Base-by-base conservation (phyloP, 2,888 invertebrate species). In the Ashinkailepas kermadecensis region DNA sequence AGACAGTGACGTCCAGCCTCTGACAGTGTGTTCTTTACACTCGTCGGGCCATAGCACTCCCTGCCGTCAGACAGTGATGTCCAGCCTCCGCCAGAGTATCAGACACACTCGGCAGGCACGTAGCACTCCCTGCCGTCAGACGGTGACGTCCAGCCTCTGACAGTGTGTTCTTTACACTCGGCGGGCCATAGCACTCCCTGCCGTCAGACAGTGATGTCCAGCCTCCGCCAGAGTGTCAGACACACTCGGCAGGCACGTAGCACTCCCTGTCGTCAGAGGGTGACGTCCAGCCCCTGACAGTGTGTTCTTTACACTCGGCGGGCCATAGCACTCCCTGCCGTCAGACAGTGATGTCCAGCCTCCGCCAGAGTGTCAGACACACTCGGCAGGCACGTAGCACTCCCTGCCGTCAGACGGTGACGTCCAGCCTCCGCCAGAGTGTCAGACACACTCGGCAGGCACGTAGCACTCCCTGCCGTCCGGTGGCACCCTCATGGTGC, bases 391-490 rank as follows among this genome's bases (percentile, higher is more conserved):
- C 62, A 15, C 62, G 62, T 13, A 62, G 62, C 62, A 1, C 62
- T 13, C 62, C 13, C 62, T 62, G 15, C 15, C 7, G 15, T 62
- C 15, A 13, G 18, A 62, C 39, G 4, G 39, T 4, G 62, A 18
- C 18, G 62, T 13, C 8, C 62, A 18, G 65, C 18, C 23, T 65
- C 65, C 8, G 23, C 0, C 65, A 12, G 65, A n/a, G 23, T 15
- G 74, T 74, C 74, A 74, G 54, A 74, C 74, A 9, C 74, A 56
- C 74, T 74, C 74, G 54, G 74, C 74, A 1, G 74, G 74, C 21
- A 74, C 74, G 56, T 74, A 74, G 74, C 74, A 74, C 74, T 74
- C 74, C 10, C 74, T 18, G 21, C 74, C 74, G 54, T 74, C 74
- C 3, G 74, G 74, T 4, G 74, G 74, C 56, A 74, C 74, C 3